These are phyloP conservation scores for Glaucopsyche alexis DNA, from an alignment of 2,888 invertebrate genomes.

Conservation along the genomic window DNA sequence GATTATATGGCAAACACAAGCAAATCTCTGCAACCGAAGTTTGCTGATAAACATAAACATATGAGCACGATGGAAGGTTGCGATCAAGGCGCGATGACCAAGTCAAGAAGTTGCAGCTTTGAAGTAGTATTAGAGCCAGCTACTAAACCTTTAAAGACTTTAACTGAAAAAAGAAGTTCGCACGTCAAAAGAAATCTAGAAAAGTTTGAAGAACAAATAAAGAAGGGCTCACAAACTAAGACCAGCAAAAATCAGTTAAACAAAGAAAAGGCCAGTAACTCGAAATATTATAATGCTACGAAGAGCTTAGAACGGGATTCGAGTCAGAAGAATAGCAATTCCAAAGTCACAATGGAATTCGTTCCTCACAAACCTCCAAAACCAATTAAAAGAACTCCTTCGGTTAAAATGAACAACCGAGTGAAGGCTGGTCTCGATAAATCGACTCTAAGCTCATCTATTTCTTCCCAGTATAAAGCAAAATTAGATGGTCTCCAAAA, in stretches of 20 bases:
- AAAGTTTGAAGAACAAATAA: conserved; percentile 80
- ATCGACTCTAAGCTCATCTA: conserved; percentile 65
- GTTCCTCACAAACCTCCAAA: conserved; percentile 88
- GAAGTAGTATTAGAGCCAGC: conserved; percentile 76
- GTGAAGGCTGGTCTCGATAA: conserved; percentile 70
- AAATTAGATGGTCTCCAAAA: conserved; percentile 74
- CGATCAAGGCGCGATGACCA: conserved; percentile 67
- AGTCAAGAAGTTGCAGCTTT: conserved; percentile 76
- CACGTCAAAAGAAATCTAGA: conserved; percentile 80
- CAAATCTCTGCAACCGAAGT: conserved; percentile 70
- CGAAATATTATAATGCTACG: conserved; percentile 66
- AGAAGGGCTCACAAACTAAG: conserved; percentile 66
- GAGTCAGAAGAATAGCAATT: conserved; percentile 66
- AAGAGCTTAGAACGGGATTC: conserved; percentile 75
- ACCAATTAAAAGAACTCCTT: conserved; percentile 84
- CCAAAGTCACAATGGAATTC: conserved; percentile 75
- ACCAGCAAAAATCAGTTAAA: conserved; percentile 65
- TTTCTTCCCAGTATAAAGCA: conserved; percentile 74
- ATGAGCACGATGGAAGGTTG: conserved; percentile 71
- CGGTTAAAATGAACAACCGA: conserved; percentile 79
- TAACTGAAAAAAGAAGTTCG: conserved; percentile 72
- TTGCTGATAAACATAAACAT: conserved; percentile 66
- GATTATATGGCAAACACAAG: conserved; percentile 76
- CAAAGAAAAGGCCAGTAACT: conserved; percentile 67
- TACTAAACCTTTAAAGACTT: conserved; percentile 68